phyloP scores from a whole-genome alignment of 30 jellyfish, hydroid and myxozoan genomes.

The Hydra vulgaris region DNA sequence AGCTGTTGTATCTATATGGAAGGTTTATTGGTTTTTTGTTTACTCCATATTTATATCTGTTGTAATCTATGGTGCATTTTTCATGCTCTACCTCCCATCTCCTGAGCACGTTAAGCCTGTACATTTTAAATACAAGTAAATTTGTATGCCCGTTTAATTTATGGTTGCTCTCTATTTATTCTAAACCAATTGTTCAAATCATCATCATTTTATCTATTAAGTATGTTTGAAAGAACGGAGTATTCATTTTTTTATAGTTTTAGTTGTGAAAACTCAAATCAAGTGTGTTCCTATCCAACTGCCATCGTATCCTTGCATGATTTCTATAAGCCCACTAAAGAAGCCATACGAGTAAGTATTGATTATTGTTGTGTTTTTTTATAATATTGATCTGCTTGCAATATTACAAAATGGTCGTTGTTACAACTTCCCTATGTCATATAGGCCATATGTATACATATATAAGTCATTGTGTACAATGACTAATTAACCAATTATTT shows the following conservation, averaged over 20 bases:
- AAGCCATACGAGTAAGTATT: not conserved
- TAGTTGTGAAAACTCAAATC: not conserved
- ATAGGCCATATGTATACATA: too few species aligned
- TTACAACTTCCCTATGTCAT: too few species aligned
- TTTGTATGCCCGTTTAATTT: too few species aligned
- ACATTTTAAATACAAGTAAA: not conserved
- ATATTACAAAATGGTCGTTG: too few species aligned
- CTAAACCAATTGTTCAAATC: too few species aligned
- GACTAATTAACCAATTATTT: too few species aligned
- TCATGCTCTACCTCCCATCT: not conserved
- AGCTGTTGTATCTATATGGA: not conserved
- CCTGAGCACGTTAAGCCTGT: conserved; percentile 11
- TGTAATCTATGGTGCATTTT: not conserved
- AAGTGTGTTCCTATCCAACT: conserved; percentile 8
- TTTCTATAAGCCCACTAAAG: conserved; percentile 10
- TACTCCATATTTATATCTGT: conserved; percentile 2
- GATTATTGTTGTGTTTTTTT: not conserved
- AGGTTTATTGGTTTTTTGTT: not conserved
- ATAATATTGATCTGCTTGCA: too few species aligned
- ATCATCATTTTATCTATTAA: too few species aligned
- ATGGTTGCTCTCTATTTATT: too few species aligned
- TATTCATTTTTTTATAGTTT: too few species aligned
- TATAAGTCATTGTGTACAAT: too few species aligned
- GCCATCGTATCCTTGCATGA: conserved; percentile 3
- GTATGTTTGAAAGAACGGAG: too few species aligned